Evolutionary conservation across 1,140 invertebrate genomes (phyloP).

Genomic region (Zaprionus africanus): DNA sequence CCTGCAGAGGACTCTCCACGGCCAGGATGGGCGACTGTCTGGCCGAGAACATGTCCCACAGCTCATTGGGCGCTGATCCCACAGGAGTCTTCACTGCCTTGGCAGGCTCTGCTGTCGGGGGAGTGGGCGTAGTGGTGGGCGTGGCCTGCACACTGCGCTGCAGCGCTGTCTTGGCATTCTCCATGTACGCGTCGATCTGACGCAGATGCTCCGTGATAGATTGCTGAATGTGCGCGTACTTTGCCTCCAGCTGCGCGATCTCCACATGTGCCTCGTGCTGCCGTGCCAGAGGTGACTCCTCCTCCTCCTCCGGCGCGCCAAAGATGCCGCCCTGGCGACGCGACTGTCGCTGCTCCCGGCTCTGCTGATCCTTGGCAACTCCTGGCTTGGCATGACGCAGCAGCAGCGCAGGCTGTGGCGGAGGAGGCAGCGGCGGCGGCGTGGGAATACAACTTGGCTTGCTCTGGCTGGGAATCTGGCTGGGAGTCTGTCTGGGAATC

Average conservation of each 20-base stretch:
- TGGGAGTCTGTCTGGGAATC: too few species aligned
- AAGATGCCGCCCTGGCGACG: conserved; percentile 61
- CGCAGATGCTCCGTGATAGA: conserved; percentile 80
- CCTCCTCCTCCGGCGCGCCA: background rate
- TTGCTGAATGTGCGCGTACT: conserved; percentile 79
- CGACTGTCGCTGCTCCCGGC: conserved; percentile 22
- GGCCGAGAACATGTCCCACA: conserved; percentile 67
- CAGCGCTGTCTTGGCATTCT: conserved; percentile 74
- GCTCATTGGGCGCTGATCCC: conserved; percentile 35
- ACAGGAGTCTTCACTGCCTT: background rate
- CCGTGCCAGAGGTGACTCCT: conserved; percentile 26
- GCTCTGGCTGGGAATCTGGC: too few species aligned
- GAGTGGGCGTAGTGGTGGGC: conserved; percentile 12
- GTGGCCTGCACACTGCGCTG: conserved; percentile 61
- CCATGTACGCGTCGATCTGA: conserved; percentile 81
- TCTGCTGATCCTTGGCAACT: background rate
- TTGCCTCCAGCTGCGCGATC: conserved; percentile 76
- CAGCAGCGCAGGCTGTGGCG: conserved; percentile 28
- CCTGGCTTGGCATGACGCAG: conserved; percentile 43
- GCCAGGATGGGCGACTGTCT: conserved; percentile 66
- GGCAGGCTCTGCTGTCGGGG: conserved; percentile 10
- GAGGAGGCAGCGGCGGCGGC: conserved; percentile 35
- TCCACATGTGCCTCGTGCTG: conserved; percentile 68
- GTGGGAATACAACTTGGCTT: conserved; percentile 15
- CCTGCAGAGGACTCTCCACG: conserved; percentile 71